Base-by-base conservation (phyloP, 1,140 invertebrate species). In the Anadara kagoshimensis region DNA sequence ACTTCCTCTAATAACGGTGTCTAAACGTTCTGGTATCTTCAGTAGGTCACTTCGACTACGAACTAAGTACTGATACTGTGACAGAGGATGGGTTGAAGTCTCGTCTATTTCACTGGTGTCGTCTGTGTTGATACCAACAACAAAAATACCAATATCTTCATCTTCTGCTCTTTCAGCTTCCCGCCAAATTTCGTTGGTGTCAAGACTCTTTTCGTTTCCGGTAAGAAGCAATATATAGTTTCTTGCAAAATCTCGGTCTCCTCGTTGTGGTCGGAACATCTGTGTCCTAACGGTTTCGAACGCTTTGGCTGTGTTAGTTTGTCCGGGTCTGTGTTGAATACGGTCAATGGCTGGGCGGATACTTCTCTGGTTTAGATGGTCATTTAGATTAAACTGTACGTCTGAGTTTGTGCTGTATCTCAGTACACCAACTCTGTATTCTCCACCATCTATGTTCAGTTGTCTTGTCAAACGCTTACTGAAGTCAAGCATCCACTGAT, bases 191-290 rank as follows among this genome's bases (percentile, higher is more conserved):
- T 26, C 49, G 44, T 49, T 63, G 10, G 61, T 63, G 49, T 63
- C 61, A 29, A 49, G 3, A 63, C 78, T 79, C 57, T 72, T 73
- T 41, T 81, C 82, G 71, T 75, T 71, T 59, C 67, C 83, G 10
- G 83, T 82, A 14, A 86, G 36, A 29, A 85, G n/a, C 26, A 86
- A 65, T 18, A 82, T 73, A 51, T 78, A 78, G 66, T 86, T 85
- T 51, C 75, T 68, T 18, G 79, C 82, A 22, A 67, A 66, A 14
- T 79, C 79, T 36, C 82, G 51, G 45, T 83, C 82, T 20, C 82
- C 82, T 20, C 74, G 69, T 1, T 18, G 41, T 18, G 24, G 53
- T 53, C 57, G 78, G 53, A 78, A 83, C 74, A 83, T 76, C 11
- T 58, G 29, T 3, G 24, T 63, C 22, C 72, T 63, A 18, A 78